A percentile compares a stretch with the other conserved stretches of the same genome.
These are phyloP conservation scores for Mobula birostris DNA, from an alignment of 2,113 vertebrate species.

Conservation along the genomic window DNA sequence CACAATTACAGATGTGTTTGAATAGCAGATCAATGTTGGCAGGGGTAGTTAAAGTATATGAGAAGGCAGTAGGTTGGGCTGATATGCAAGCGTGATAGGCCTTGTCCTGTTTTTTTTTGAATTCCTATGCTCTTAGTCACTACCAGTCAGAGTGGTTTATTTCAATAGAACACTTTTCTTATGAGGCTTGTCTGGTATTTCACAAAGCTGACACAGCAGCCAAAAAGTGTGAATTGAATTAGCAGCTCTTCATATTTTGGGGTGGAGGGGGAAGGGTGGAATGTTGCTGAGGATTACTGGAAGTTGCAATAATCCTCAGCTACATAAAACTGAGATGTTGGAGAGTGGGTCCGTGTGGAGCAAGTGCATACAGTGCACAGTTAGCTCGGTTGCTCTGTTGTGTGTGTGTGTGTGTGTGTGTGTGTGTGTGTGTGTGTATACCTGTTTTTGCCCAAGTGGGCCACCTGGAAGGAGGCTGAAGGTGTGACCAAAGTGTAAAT, in stretches of 20 bases:
- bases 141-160: neutral
- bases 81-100: neutral
- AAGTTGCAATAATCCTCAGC: neutral
- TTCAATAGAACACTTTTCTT: neutral
- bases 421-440: too few relatives aligned
- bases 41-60: neutral
- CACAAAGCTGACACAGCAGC: neutral
- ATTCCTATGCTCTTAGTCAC: neutral
- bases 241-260: neutral
- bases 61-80: neutral
- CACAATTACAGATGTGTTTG: neutral
- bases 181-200: neutral
- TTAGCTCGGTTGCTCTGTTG: neutral
- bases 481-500: neutral
- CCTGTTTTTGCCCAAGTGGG: neutral
- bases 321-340: too few relatives aligned
- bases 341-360: neutral
- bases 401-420: neutral
- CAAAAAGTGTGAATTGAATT: neutral
- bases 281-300: neutral
- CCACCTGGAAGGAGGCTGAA: neutral
- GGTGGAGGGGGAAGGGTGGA: neutral
- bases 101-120: neutral
- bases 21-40: too few relatives aligned
- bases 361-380: neutral